Evolutionary conservation across 1,140 invertebrate genomes (phyloP).

Genomic region (Pemphigus obesinymphae): DNA sequence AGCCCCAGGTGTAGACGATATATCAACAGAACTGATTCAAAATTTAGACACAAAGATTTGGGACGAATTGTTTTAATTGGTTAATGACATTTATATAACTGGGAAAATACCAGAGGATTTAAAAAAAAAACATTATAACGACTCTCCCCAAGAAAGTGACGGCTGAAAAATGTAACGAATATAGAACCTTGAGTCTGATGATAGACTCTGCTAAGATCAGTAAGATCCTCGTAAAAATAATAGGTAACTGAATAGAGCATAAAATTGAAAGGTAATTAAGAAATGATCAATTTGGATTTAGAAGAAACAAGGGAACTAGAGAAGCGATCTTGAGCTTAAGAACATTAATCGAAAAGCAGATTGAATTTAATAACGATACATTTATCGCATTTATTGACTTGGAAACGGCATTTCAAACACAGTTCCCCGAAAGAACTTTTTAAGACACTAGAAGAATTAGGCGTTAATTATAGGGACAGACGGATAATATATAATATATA

Average conservation of each 20-base stretch:
- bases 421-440: background rate
- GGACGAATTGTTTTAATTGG: background rate
- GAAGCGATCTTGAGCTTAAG: too few species aligned
- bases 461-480: background rate
- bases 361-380: too few species aligned
- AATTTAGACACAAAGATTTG: background rate
- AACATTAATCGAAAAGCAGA: too few species aligned
- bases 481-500: too few species aligned
- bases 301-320: constrained; percentile 18
- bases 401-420: background rate
- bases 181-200: background rate
- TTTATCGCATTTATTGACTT: too few species aligned
- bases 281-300: constrained; percentile 31
- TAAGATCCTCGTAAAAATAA: background rate
- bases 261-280: constrained; percentile 14
- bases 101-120: background rate
- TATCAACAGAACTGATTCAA: background rate
- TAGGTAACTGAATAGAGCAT: background rate
- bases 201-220: background rate
- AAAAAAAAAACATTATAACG: background rate
- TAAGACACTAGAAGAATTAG: background rate
- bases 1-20: too few species aligned
- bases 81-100: background rate
- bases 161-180: too few species aligned
- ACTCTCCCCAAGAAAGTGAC: too few species aligned